These are phyloP conservation scores for Tiaroga cobitis DNA, from an alignment of 2,797 vertebrate genomes.

Conservation along the genomic window DNA sequence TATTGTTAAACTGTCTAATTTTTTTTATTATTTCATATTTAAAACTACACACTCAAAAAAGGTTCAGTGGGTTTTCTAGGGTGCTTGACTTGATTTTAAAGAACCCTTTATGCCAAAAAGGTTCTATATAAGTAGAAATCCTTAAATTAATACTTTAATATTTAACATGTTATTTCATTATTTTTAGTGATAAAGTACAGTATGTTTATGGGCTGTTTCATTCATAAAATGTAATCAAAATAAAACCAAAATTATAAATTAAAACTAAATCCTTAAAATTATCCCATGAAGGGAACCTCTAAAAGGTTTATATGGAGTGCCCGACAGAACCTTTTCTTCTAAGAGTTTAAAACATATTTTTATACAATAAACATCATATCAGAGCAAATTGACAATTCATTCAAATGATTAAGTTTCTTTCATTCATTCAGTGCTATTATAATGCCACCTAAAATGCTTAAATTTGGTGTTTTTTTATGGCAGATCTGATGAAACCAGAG, in stretches of 20 bases:
- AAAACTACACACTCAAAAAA: background rate
- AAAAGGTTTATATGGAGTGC: background rate
- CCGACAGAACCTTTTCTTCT: background rate
- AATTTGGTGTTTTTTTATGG: background rate
- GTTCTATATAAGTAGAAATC: background rate
- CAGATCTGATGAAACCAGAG: conserved; percentile 67
- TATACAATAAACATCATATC: background rate
- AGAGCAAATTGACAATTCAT: background rate
- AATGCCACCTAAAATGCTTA: background rate
- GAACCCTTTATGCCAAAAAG: background rate
- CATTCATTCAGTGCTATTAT: background rate
- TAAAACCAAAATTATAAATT: background rate
- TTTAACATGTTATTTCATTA: background rate
- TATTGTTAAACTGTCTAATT: background rate
- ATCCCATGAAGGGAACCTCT: background rate
- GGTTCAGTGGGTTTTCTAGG: background rate
- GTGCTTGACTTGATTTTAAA: background rate
- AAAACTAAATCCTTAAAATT: background rate
- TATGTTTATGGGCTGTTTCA: background rate
- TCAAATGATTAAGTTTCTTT: background rate
- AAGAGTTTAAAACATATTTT: background rate
- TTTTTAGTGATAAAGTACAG: background rate
- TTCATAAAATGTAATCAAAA: background rate
- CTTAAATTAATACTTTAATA: background rate
- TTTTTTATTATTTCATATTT: background rate